Conservation (phyloP, 2,888 invertebrate species). For the Cyclophora albipunctata region DNA sequence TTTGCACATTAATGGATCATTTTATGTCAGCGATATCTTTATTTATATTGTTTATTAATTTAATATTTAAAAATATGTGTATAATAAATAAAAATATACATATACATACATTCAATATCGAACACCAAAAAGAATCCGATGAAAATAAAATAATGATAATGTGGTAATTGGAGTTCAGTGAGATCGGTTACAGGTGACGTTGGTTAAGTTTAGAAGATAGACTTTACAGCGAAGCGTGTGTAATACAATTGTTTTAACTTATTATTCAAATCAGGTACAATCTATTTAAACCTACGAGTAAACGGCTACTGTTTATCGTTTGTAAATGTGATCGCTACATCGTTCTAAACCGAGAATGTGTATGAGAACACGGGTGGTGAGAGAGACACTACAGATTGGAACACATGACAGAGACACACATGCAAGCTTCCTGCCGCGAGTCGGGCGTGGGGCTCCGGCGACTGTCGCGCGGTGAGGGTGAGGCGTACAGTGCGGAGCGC, state of each 20-base stretch:
- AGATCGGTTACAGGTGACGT: no score
- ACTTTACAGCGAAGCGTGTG: constrained; percentile 12
- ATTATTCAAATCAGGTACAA: constrained; percentile 5
- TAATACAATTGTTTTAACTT: constrained; percentile 7
- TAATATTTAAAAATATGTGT: no score
- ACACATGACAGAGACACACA: constrained; percentile 52
- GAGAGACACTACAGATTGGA: constrained; percentile 28
- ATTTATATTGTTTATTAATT: no score
- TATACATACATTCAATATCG: no score
- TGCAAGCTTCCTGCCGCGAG: constrained; percentile 41
- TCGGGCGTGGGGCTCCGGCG: constrained; percentile 10
- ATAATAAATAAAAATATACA: no score
- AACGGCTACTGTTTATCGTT: neutral
- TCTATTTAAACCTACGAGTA: constrained; percentile 1
- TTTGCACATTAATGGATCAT: no score
- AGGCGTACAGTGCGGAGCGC: constrained; percentile 1
- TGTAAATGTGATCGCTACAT: constrained; percentile 8
- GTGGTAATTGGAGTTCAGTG: no score
- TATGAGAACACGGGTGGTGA: constrained; percentile 16
- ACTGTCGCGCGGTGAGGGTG: neutral
- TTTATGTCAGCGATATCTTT: no score
- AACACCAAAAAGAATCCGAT: no score
- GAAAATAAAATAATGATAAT: no score
- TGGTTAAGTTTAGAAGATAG: no score
- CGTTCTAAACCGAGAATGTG: constrained; percentile 12